These are phyloP conservation scores for Phyllotreta cruciferae DNA, from an alignment of 2,888 invertebrate species.

Conservation along the genomic window DNA sequence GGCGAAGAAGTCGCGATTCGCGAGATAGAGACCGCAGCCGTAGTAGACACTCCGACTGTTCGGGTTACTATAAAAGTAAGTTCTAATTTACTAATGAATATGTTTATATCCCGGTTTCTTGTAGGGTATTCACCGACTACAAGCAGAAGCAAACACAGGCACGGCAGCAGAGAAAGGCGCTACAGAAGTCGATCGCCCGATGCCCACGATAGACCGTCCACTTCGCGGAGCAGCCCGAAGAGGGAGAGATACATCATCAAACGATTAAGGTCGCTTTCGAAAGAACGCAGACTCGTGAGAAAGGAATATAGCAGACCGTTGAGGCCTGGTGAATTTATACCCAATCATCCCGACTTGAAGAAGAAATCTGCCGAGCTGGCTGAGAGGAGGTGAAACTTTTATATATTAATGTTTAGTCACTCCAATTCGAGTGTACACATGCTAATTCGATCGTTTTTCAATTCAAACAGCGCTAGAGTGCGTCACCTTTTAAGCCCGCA, in stretches of 20 bases:
- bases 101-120: too few species aligned
- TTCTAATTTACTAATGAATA: too few species aligned
- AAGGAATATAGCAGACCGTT: conserved; percentile 36
- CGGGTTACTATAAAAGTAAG: too few species aligned
- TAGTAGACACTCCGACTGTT: too few species aligned
- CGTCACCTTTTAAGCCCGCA: too few species aligned
- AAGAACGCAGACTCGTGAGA: conserved; percentile 12
- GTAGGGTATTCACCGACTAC: too few species aligned
- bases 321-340: conserved; percentile 41
- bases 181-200: neutral
- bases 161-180: conserved; percentile 15
- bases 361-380: neutral
- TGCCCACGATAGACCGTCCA: neutral
- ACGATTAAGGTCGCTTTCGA: conserved; percentile 12
- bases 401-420: too few species aligned
- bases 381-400: too few species aligned
- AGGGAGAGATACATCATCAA: conserved; percentile 6
- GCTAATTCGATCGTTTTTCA: too few species aligned
- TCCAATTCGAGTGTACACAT: too few species aligned
- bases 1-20: conserved; percentile 13
- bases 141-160: neutral
- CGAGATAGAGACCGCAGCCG: neutral
- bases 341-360: conserved; percentile 39
- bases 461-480: too few species aligned
- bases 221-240: neutral